Evolutionary conservation across 2,888 invertebrate species (phyloP).

Genomic region (Ischnura elegans): DNA sequence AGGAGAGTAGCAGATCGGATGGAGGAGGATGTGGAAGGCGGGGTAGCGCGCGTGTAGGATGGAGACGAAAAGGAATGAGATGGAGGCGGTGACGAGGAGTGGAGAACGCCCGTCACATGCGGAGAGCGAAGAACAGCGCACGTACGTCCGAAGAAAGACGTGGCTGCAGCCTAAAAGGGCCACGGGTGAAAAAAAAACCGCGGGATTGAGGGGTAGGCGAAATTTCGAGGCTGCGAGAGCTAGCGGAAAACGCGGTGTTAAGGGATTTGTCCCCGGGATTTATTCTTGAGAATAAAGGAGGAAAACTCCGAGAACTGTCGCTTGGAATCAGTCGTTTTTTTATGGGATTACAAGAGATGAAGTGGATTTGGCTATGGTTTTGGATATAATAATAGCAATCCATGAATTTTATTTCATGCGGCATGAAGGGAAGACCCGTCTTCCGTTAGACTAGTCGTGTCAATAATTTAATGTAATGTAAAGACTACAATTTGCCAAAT

Average conservation of each 20-base stretch:
- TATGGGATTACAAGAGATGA: not conserved
- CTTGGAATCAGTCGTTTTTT: not conserved
- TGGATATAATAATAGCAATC: too few species aligned
- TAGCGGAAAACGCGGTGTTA: not conserved
- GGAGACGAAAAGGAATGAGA: not conserved
- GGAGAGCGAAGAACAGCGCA: not conserved
- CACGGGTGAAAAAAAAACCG: not conserved
- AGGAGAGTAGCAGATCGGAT: not conserved
- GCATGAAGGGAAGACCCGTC: too few species aligned
- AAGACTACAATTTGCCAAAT: too few species aligned
- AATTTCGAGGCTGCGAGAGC: not conserved
- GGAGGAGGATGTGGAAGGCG: not conserved
- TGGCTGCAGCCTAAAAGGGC: not conserved
- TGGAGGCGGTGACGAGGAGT: not conserved
- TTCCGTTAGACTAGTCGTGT: too few species aligned
- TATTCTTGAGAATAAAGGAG: not conserved
- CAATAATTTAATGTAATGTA: too few species aligned
- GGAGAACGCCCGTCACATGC: not conserved
- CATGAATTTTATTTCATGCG: too few species aligned
- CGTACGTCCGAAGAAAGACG: too few species aligned
- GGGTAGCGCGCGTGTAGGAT: not conserved
- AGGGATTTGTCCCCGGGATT: not conserved
- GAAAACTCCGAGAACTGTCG: not conserved
- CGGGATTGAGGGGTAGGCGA: constrained; percentile 1
- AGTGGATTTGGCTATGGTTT: not conserved